Percentiles rank a stretch among this genome's conserved stretches.
Conservation (phyloP, 2,797 vertebrate genomes). For the Siniperca undulata region DNA sequence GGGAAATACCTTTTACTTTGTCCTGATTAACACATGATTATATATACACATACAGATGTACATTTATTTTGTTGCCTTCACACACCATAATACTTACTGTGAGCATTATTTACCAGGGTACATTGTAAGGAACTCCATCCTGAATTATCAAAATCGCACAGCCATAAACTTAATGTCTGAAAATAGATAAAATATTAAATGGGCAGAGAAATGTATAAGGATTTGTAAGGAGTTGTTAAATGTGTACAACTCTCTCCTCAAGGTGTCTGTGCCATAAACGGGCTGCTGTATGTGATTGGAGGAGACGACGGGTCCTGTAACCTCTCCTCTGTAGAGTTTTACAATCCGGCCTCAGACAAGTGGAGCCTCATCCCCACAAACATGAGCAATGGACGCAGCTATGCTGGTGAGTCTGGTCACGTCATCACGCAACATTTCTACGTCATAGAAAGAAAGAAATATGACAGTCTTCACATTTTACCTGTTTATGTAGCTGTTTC, state of each 20-base stretch:
- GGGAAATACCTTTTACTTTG: background rate
- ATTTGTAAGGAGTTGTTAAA: too few relatives aligned
- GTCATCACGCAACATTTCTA: accelerated
- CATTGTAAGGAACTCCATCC: too few relatives aligned
- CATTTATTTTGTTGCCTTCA: background rate
- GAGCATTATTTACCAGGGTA: background rate
- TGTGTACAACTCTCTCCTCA: background rate
- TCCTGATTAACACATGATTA: background rate
- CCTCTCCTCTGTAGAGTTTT: conserved; percentile 95
- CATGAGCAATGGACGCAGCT: conserved; percentile 98
- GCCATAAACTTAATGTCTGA: background rate
- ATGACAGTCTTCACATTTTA: background rate
- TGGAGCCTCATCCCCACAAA: conserved; percentile 95
- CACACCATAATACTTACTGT: background rate
- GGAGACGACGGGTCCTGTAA: conserved; percentile 98
- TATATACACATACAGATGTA: too few relatives aligned
- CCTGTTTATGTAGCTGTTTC: background rate
- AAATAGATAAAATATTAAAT: background rate
- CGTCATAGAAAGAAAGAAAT: background rate
- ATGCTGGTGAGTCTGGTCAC: conserved; percentile 85
- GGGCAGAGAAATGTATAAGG: background rate
- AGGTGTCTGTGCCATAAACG: conserved; percentile 96
- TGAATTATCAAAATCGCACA: background rate
- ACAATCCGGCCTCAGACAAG: conserved; percentile 93
- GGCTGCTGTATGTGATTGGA: conserved; percentile 95